Base-by-base conservation (phyloP, 2,888 invertebrate species). In the Pedicia rivosa region DNA sequence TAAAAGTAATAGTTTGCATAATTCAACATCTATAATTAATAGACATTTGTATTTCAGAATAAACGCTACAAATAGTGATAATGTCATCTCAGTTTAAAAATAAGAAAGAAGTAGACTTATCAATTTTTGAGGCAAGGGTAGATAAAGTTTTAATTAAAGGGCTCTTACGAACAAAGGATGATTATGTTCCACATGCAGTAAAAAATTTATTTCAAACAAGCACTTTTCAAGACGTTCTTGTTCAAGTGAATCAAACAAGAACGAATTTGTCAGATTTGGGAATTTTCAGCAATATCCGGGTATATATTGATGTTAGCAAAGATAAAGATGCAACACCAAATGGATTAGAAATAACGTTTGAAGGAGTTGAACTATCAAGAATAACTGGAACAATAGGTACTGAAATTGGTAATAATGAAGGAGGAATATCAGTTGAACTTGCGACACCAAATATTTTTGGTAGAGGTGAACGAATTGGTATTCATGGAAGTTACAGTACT, bases 361-460 rank as follows among this genome's bases (percentile, higher is more conserved):
- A 77, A 46, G 92, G 92, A 27, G 70, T 72, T 37, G 95, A 97
- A 61, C 56, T 79, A 46, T 77, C 78, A 12, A 65, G 84, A n/a
- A 55, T 91, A 15, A 74, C 78, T 37, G 94, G 91, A 13, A 82
- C 83, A 1, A 69, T 91, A 25, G 84, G 79, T 51, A 90, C 91
- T 0, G 74, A 81, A 45, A 78, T 92, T 41, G 90, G 88, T 16
- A 86, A 90, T 54, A 91, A 92, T 55, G 91, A 94, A 55, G 92
- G 88, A 2, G 81, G 84, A 15, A 56, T 92, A 20, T 51, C 53
- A 40, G 48, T 56, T 53, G 72, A 82, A 35, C 63, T 82, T 36
- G 71, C 75, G 47, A 64, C 82, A 44, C 87, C 88, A 0, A 95
- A 95, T 64, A 61, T 88, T 36, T 65, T 78, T 47, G 94, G 95